Conservation (phyloP, 2,888 invertebrate genomes). For the Anaspis maculata region DNA sequence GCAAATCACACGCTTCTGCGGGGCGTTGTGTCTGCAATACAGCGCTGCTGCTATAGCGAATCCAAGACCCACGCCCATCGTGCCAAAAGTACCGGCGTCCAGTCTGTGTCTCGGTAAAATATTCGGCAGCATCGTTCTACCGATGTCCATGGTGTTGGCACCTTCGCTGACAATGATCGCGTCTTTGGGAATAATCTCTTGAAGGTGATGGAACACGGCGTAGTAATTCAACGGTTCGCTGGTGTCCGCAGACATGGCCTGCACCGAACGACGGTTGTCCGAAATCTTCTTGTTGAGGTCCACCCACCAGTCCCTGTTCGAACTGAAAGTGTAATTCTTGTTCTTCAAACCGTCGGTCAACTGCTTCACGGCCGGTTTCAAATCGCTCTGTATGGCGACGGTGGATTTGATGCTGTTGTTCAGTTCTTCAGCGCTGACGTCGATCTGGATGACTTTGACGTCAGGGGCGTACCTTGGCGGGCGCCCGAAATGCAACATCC, state of each 20-base stretch:
- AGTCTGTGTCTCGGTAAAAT: constrained; percentile 76
- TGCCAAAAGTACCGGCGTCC: constrained; percentile 95
- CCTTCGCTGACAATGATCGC: constrained; percentile 93
- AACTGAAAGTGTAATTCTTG: constrained; percentile 50
- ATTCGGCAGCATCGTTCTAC: constrained; percentile 81
- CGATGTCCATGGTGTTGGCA: constrained; percentile 98
- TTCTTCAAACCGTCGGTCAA: constrained; percentile 52
- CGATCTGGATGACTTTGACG: constrained; percentile 88
- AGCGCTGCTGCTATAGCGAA: constrained; percentile 89
- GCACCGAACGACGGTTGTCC: constrained; percentile 61
- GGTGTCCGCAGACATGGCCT: constrained; percentile 62
- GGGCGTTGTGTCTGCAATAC: constrained; percentile 74
- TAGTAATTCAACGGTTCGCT: constrained; percentile 86
- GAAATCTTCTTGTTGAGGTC: constrained; percentile 60
- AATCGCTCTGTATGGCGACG: constrained; percentile 79
- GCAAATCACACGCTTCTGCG: constrained; percentile 78
- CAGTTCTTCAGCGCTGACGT: constrained; percentile 82
- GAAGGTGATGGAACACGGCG: constrained; percentile 79
- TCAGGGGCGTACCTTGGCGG: constrained; percentile 73
- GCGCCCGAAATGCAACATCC: constrained; percentile 96
- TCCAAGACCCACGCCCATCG: constrained; percentile 92
- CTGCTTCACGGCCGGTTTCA: constrained; percentile 62
- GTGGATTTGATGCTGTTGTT: constrained; percentile 78
- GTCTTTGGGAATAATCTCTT: constrained; percentile 67
- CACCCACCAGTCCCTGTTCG: constrained; percentile 68